These are phyloP conservation scores for Petrolisthes cinctipes DNA, from an alignment of 2,888 invertebrate genomes.

Conservation along the genomic window DNA sequence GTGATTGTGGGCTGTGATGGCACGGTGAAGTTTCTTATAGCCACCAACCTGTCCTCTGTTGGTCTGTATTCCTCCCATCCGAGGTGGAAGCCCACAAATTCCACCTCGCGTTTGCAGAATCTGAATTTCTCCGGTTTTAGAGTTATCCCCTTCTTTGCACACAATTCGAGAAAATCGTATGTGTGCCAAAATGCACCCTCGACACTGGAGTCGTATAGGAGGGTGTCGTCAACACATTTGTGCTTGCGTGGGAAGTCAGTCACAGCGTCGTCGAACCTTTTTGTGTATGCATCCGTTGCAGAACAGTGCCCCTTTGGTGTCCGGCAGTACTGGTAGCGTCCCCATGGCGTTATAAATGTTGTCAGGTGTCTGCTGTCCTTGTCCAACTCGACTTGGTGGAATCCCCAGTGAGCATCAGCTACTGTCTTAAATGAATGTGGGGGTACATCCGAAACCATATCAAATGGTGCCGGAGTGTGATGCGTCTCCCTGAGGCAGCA, in stretches of 20 bases:
- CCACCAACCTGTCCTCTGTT: too few species aligned
- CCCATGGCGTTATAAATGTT: conserved; percentile 7
- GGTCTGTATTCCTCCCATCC: conserved; percentile 22
- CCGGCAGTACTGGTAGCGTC: conserved; percentile 15
- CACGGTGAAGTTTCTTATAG: too few species aligned
- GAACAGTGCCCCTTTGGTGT: conserved; percentile 13
- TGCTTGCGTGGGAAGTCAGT: too few species aligned
- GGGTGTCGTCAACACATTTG: too few species aligned
- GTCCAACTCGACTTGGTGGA: conserved; percentile 24
- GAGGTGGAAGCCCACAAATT: conserved; percentile 18
- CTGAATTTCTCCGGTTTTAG: conserved; percentile 16
- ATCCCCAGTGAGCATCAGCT: conserved; percentile 27
- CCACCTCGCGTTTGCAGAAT: conserved; percentile 4
- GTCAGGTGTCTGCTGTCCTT: conserved; percentile 4
- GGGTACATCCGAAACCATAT: conserved; percentile 19
- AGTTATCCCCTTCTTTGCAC: conserved; percentile 16
- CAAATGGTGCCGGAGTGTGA: conserved; percentile 3
- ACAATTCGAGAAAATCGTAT: conserved; percentile 26
- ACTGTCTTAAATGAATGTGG: conserved; percentile 7
- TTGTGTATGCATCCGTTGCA: conserved; percentile 4
- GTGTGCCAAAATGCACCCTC: too few species aligned
- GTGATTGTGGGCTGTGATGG: too few species aligned
- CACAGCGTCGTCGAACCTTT: too few species aligned
- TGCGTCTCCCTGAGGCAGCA: too few species aligned
- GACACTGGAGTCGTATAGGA: too few species aligned